phyloP scores from a whole-genome alignment of 1,140 invertebrate species.

The Asbolus verrucosus region DNA sequence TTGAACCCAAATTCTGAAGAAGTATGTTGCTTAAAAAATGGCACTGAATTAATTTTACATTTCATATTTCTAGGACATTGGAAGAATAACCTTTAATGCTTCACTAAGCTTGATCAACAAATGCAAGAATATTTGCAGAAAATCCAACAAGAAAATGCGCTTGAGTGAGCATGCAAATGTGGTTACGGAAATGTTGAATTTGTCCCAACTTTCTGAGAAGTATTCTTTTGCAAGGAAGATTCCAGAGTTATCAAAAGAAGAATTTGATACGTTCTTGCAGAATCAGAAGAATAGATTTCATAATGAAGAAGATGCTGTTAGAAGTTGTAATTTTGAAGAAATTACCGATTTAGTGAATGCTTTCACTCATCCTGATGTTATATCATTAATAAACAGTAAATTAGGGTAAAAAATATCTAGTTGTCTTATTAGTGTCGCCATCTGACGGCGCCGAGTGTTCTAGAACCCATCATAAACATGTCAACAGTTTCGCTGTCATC shows the following conservation, averaged over 20 bases:
- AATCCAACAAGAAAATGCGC: not conserved
- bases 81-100: not conserved
- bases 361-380: constrained; percentile 51
- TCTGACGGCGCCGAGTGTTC: not conserved
- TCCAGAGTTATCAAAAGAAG: constrained; percentile 25
- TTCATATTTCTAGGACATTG: constrained; percentile 35
- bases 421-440: not conserved
- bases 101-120: constrained; percentile 7
- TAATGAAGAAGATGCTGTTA: not conserved
- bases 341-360: constrained; percentile 49
- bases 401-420: not conserved
- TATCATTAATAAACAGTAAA: constrained; percentile 48
- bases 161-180: too few species aligned
- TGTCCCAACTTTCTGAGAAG: not conserved
- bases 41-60: constrained; percentile 3
- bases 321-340: constrained; percentile 15
- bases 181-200: too few species aligned
- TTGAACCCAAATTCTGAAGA: constrained; percentile 56
- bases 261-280: constrained; percentile 48
- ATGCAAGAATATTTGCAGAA: constrained; percentile 18
- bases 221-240: constrained; percentile 40
- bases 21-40: not conserved
- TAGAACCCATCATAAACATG: not conserved
- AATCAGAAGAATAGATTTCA: constrained; percentile 46
- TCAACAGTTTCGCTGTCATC: not conserved